These are phyloP conservation scores for Stomatorhinus walkeri DNA, from an alignment of 2,797 vertebrate species.

Conservation along the genomic window DNA sequence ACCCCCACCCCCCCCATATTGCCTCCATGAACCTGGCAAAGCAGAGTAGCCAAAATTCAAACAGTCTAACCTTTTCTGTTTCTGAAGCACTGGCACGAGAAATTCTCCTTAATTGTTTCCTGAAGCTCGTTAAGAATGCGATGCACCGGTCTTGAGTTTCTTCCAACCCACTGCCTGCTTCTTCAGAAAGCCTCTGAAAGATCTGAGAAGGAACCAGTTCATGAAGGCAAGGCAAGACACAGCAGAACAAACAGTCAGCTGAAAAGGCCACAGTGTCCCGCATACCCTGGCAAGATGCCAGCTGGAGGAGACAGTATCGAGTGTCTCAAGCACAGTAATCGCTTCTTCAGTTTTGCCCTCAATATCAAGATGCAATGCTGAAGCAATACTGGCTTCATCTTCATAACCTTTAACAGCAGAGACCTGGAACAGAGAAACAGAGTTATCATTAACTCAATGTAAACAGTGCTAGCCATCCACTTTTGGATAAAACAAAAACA, in stretches of 20 bases:
- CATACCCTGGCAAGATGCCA: conserved; percentile 90
- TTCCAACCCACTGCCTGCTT: conserved; percentile 75
- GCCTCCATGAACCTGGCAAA: background rate
- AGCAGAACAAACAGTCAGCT: background rate
- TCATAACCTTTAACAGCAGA: conserved; percentile 70
- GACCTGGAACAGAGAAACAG: conserved; percentile 48
- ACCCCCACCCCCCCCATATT: background rate
- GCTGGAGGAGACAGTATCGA: conserved; percentile 75
- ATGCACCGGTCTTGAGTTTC: conserved; percentile 82
- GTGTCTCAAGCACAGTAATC: conserved; percentile 75
- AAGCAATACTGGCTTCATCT: conserved; percentile 75
- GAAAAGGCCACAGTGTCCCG: background rate
- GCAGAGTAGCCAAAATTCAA: background rate
- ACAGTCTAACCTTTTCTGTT: conserved; percentile 65
- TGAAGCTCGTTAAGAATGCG: conserved; percentile 73
- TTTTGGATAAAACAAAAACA: background rate
- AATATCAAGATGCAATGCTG: conserved; percentile 77
- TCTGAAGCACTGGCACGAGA: conserved; percentile 67
- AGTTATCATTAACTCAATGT: background rate
- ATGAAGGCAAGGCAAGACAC: background rate
- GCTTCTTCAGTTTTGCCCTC: conserved; percentile 89
- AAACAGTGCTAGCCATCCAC: background rate
- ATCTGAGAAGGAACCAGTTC: conserved; percentile 58
- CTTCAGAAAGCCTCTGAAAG: conserved; percentile 85
- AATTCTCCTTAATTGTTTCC: conserved; percentile 76